phyloP scores from a whole-genome alignment of 1,140 invertebrate genomes.

The Bombyx mandarina region DNA sequence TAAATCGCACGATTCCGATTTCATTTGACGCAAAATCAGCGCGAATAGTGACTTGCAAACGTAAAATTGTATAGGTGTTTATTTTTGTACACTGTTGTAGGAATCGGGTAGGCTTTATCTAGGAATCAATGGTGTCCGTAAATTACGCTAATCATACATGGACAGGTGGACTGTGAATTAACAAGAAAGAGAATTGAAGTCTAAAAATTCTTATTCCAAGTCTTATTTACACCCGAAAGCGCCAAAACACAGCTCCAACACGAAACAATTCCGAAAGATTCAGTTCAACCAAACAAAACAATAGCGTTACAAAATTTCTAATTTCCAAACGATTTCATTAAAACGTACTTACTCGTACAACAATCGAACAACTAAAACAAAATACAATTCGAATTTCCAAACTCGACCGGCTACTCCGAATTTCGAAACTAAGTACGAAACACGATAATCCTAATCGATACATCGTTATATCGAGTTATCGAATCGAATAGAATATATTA shows the following conservation, averaged over 20 bases:
- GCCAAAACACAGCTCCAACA: neutral
- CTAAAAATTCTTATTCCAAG: no score
- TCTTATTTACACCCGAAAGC: no score
- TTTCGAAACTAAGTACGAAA: conserved; percentile 9
- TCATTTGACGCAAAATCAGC: neutral
- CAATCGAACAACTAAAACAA: no score
- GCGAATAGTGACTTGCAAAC: neutral
- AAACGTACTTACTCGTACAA: no score
- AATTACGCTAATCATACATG: no score
- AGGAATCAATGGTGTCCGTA: no score
- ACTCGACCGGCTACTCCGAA: neutral
- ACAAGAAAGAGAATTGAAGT: no score
- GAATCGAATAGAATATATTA: conserved; percentile 68
- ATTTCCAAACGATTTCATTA: no score
- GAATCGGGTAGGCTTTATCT: no score
- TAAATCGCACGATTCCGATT: neutral
- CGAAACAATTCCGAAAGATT: neutral
- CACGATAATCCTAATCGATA: conserved; percentile 7
- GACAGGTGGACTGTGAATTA: no score
- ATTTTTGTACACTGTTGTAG: no score
- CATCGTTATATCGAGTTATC: conserved; percentile 63
- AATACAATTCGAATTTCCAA: conserved; percentile 1
- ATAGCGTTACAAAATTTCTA: neutral
- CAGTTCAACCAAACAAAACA: neutral
- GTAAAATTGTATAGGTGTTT: no score